phyloP scores from a whole-genome alignment of 2,113 vertebrate genomes.

The Microtus oregoni region DNA sequence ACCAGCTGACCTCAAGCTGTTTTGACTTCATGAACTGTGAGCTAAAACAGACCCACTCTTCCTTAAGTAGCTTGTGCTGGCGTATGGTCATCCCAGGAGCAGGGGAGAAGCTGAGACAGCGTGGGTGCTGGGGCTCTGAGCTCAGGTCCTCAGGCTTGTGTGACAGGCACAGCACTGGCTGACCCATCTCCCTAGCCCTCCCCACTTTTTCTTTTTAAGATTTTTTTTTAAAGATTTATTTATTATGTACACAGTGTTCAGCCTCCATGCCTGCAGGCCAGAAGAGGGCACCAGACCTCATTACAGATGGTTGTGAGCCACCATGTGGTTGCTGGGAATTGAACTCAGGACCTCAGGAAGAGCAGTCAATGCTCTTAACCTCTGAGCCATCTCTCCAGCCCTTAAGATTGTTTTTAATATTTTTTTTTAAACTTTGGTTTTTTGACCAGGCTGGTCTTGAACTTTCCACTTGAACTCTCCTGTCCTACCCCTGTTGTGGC shows the following conservation, averaged over 20 bases:
- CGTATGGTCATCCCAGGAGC: not conserved
- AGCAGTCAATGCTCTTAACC: too few relatives aligned
- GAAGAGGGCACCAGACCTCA: too few relatives aligned
- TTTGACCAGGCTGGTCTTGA: not conserved
- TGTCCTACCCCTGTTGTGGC: not conserved
- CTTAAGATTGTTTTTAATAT: not conserved
- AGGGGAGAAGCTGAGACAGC: not conserved
- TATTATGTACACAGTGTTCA: too few relatives aligned
- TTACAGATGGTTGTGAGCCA: too few relatives aligned
- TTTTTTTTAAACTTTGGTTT: not conserved
- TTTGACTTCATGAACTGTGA: not conserved
- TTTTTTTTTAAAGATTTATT: too few relatives aligned
- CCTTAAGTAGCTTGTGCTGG: not conserved
- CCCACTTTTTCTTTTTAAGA: not conserved
- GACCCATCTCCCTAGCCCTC: not conserved
- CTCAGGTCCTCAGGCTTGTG: not conserved
- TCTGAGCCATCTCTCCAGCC: too few relatives aligned
- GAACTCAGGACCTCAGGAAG: too few relatives aligned
- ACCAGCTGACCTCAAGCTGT: not conserved
- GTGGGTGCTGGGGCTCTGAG: not conserved
- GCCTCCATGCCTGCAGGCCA: too few relatives aligned
- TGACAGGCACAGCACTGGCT: not conserved
- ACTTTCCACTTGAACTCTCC: not conserved
- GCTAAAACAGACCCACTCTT: not conserved
- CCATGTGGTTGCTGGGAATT: too few relatives aligned